phyloP scores from a whole-genome alignment of 2,797 vertebrate species.

The Sus cebifrons region DNA sequence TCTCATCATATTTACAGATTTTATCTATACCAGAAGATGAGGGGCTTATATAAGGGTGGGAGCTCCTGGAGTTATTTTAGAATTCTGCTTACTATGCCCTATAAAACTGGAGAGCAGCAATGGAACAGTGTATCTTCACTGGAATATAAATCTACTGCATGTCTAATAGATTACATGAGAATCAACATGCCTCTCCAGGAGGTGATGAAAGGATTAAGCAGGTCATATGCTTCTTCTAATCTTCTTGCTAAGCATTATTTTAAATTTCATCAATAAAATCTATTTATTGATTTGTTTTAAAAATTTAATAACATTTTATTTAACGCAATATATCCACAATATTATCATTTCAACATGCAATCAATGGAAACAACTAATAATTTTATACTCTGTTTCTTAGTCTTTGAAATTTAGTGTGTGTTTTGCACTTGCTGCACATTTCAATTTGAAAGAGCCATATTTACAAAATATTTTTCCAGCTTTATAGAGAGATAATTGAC shows the following conservation, averaged over 20 bases:
- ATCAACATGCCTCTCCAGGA: background rate
- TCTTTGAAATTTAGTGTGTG: background rate
- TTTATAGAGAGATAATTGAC: too few species aligned
- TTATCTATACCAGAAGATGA: background rate
- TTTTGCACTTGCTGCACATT: too few species aligned
- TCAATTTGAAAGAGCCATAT: too few species aligned
- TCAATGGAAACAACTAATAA: background rate
- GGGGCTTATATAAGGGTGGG: background rate
- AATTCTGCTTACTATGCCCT: background rate
- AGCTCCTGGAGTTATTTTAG: background rate
- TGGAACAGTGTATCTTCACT: background rate
- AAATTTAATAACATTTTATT: background rate
- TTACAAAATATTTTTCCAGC: too few species aligned
- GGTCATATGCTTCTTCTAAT: background rate
- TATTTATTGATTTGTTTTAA: background rate
- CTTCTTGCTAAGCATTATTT: background rate
- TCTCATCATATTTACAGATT: background rate
- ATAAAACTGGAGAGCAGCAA: background rate
- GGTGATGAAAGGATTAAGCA: background rate
- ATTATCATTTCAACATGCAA: background rate
- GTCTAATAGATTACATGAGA: background rate
- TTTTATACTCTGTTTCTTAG: background rate
- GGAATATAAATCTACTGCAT: background rate
- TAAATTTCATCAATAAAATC: background rate
- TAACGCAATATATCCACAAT: background rate